phyloP scores from a whole-genome alignment of 2,888 invertebrate genomes.

The Lasiommata megera region DNA sequence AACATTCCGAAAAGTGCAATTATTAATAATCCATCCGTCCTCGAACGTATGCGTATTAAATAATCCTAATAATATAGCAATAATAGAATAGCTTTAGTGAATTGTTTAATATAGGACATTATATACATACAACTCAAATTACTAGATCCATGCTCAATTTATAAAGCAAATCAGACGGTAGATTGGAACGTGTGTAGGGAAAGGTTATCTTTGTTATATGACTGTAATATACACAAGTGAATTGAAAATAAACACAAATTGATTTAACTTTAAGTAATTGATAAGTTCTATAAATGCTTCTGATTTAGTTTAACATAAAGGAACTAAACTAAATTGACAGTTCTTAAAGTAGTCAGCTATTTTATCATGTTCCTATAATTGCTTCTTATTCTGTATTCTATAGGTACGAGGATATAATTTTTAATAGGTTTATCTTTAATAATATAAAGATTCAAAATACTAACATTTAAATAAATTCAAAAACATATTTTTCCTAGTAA shows the following conservation, averaged over 20 bases:
- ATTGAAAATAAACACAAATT: not conserved
- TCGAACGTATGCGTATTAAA: constrained; percentile 11
- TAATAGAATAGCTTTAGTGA: constrained; percentile 20
- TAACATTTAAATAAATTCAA: no score
- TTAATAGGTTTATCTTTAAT: no score
- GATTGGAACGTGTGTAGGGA: not conserved
- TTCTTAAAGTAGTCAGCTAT: no score
- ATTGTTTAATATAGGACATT: not conserved
- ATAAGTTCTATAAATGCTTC: no score
- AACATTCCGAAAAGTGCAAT: constrained; percentile 38
- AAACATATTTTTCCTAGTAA: no score
- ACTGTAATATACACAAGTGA: not conserved
- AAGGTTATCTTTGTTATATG: not conserved
- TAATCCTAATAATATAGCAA: constrained; percentile 16
- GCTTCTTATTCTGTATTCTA: no score
- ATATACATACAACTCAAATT: not conserved
- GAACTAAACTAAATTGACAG: no score
- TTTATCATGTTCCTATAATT: no score
- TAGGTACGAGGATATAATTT: no score
- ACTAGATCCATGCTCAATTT: not conserved
- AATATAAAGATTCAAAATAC: no score
- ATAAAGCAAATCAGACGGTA: not conserved
- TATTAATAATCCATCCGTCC: constrained; percentile 34
- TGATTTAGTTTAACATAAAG: no score
- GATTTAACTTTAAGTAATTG: not conserved